Base-by-base conservation (phyloP, 2,797 vertebrate genomes). In the Thalassophryne amazonica region DNA sequence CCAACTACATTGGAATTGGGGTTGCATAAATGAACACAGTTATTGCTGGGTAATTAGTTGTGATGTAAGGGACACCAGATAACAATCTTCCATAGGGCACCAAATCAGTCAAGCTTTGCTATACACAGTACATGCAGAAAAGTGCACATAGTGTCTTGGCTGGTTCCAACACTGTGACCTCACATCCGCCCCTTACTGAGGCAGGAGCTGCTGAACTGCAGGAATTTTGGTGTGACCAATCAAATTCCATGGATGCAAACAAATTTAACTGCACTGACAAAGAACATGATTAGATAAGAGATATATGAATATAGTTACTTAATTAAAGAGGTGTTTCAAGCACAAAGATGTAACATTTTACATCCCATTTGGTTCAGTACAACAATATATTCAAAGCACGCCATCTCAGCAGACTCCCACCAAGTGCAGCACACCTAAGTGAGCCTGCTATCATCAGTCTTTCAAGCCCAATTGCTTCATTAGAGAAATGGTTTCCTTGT, bases 371-470 rank as follows among this genome's bases (percentile, higher is more conserved):
- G 34, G 70, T 45, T 51, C 49, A 38, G 41, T 80, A 84, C 72
- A 79, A 83, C 84, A 84, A 86, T 83, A 78, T 80, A 89, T 91
- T 84, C 80, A 88, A 76, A 81, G 45, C 32, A 31, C 4, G 32
- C 24, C 40, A 43, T 68, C 61, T 47, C 68, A 69, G 46, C 49
- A 76, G 60, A 41, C 46, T 60, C 60, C 38, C 13, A 50, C 50
- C 69, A 55, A 63, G 54, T 49, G 46, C 8, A 51, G 43, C 58
- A 58, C 55, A 80, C 73, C 73, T 81, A 48, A 80, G 58, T 58
- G 58, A 79, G 57, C 49, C 39, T 42, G 70, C 49, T 11, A 55
- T 60, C 52, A 50, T 64, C 67, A 32, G 27, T 28, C 45, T 64
- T 58, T 69, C 57, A 60, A 53, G 28, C 46, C 43, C 25, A 39